Conservation (phyloP, 1,140 invertebrate genomes). For the Tetramorium simillimum region DNA sequence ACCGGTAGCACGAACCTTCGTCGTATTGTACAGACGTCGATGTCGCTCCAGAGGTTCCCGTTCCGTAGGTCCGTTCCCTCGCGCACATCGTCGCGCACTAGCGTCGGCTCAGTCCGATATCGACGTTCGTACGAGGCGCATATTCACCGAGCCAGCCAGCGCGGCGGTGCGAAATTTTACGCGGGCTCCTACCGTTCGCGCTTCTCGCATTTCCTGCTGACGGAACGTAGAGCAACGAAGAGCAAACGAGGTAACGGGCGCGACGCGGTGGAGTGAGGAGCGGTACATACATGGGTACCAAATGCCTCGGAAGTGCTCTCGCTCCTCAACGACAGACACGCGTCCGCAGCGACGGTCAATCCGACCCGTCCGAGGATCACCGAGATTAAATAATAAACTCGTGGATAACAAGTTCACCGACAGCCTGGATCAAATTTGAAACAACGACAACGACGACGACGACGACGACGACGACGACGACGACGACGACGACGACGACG, state of each 20-base stretch:
- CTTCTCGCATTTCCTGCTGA: conserved; percentile 20
- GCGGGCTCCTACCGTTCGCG: conserved; percentile 25
- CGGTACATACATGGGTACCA: conserved; percentile 83
- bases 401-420: neutral
- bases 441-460: conserved; percentile 8
- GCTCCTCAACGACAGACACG: conserved; percentile 39
- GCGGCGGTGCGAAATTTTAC: conserved; percentile 46
- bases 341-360: conserved; percentile 75
- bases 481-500: too few species aligned
- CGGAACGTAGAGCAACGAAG: neutral
- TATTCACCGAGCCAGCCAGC: conserved; percentile 34
- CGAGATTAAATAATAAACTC: conserved; percentile 80
- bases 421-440: neutral
- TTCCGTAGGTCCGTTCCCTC: conserved; percentile 63
- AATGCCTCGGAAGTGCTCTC: conserved; percentile 66
- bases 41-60: conserved; percentile 64
- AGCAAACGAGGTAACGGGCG: neutral
- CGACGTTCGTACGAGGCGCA: conserved; percentile 78
- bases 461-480: conserved; percentile 3
- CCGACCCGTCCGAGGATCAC: conserved; percentile 79
- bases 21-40: conserved; percentile 55
- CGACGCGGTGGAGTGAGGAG: conserved; percentile 20
- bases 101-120: conserved; percentile 78
- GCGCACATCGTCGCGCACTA: conserved; percentile 71
- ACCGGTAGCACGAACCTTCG: conserved; percentile 61